A percentile compares a stretch with the other conserved stretches of the same genome.
phyloP scores from a whole-genome alignment of 2,113 vertebrate genomes.

The Phalacrocorax brasilianus region DNA sequence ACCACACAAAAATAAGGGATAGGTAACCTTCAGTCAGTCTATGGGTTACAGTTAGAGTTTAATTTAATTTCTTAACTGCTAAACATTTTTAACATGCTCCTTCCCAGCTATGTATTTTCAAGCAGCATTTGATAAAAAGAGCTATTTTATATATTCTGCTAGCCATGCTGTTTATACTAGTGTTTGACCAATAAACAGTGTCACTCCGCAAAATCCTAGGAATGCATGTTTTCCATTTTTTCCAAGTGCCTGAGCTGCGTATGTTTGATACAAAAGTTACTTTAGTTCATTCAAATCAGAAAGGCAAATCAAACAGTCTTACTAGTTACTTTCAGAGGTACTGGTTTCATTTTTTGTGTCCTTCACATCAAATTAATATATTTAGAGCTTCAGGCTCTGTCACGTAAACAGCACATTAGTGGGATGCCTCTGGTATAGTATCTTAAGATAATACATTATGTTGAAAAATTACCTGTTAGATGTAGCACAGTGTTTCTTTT shows the following conservation, averaged over 20 bases:
- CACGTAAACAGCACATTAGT: neutral
- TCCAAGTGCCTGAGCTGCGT: neutral
- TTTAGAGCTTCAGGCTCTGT: neutral
- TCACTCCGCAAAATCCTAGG: neutral
- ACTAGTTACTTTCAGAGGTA: neutral
- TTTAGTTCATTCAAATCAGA: neutral
- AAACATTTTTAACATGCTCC: neutral
- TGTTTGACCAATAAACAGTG: neutral
- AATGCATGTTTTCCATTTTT: neutral
- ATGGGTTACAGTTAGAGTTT: neutral
- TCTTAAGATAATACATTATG: neutral
- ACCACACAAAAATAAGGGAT: neutral
- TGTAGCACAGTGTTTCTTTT: neutral
- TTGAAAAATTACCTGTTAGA: neutral
- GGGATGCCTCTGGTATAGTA: neutral
- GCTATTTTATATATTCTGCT: neutral
- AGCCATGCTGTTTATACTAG: neutral
- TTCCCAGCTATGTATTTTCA: neutral
- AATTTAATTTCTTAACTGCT: neutral
- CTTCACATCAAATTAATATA: neutral
- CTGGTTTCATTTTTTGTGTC: neutral
- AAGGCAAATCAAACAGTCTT: neutral
- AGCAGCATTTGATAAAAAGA: conserved; percentile 1
- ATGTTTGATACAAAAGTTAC: neutral
- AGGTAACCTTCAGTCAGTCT: neutral